phyloP scores from a whole-genome alignment of 2,888 invertebrate species.

The Polydrusus tereticollis region DNA sequence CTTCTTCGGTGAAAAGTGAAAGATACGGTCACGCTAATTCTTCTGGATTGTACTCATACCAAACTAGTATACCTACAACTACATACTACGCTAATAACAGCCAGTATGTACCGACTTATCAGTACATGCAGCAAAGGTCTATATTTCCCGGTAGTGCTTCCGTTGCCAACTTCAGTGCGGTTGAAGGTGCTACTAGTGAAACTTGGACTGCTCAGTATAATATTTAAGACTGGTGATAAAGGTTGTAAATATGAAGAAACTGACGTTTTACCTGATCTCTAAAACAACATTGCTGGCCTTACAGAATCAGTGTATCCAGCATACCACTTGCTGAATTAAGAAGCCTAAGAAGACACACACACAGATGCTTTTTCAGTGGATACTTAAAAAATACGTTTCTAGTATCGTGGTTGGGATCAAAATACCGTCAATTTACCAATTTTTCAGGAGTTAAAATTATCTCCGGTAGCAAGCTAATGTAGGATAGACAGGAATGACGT shows the following conservation, averaged over 20 bases:
- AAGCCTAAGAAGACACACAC: too few relatives aligned
- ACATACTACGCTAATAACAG: slow-evolving; percentile 60
- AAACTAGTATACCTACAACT: slow-evolving; percentile 50
- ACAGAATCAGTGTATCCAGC: not conserved
- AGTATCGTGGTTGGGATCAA: too few relatives aligned
- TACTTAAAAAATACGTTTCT: too few relatives aligned
- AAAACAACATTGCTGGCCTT: not conserved
- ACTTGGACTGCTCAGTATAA: slow-evolving; percentile 55
- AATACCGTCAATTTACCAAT: too few relatives aligned
- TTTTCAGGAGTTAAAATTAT: too few relatives aligned
- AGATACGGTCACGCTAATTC: slow-evolving; percentile 55
- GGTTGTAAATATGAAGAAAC: not conserved
- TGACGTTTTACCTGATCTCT: slow-evolving; percentile 1
- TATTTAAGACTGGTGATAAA: slow-evolving; percentile 12
- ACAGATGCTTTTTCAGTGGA: too few relatives aligned
- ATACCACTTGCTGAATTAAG: not conserved
- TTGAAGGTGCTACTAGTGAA: slow-evolving; percentile 58
- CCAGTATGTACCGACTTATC: slow-evolving; percentile 66
- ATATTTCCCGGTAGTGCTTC: slow-evolving; percentile 58
- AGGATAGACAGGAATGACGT: too few relatives aligned
- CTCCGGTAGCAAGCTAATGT: too few relatives aligned
- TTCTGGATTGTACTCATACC: slow-evolving; percentile 43
- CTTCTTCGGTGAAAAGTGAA: slow-evolving; percentile 62
- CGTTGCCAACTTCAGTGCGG: slow-evolving; percentile 55
- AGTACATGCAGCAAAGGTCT: slow-evolving; percentile 64